These are phyloP conservation scores for Ctenopoma multispine DNA, from an alignment of 2,797 vertebrate species.

Conservation along the genomic window DNA sequence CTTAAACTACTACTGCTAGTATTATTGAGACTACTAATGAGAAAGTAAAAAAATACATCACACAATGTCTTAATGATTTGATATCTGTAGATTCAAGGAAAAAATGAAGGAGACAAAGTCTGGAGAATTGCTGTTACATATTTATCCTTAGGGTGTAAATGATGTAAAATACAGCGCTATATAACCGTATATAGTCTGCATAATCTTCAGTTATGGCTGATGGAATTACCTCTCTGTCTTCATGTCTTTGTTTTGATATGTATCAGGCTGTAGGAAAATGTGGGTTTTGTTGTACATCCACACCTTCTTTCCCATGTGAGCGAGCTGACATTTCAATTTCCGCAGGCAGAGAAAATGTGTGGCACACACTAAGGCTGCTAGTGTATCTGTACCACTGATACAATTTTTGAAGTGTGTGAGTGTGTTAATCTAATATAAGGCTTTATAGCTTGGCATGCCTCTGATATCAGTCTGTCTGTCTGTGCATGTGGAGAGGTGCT, in stretches of 20 bases:
- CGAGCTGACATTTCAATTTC: slow-evolving; percentile 70
- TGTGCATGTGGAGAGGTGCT: slow-evolving; percentile 32
- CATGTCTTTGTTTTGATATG: slow-evolving; percentile 49
- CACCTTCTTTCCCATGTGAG: slow-evolving; percentile 42
- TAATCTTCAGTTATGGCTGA: slow-evolving; percentile 12
- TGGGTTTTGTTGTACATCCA: slow-evolving; percentile 31
- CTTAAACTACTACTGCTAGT: too few relatives aligned
- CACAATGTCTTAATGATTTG: slow-evolving; percentile 18
- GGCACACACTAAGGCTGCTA: slow-evolving; percentile 40
- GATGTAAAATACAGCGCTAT: neutral
- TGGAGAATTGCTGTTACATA: neutral
- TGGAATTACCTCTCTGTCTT: slow-evolving; percentile 19
- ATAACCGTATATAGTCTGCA: slow-evolving; percentile 4
- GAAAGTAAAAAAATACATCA: slow-evolving; percentile 58
- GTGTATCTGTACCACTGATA: slow-evolving; percentile 55
- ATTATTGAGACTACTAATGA: too few relatives aligned
- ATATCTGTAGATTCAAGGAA: neutral
- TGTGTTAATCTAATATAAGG: slow-evolving; percentile 58
- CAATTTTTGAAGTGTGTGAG: slow-evolving; percentile 43
- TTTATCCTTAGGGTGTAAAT: neutral
- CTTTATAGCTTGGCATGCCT: slow-evolving; percentile 37
- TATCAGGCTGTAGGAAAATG: slow-evolving; percentile 41
- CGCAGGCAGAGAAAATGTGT: slow-evolving; percentile 39
- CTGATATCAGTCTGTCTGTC: slow-evolving; percentile 35
- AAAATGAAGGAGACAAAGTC: slow-evolving; percentile 10